Conservation (phyloP, 2,113 vertebrate species). For the Actenoides lindsayi region DNA sequence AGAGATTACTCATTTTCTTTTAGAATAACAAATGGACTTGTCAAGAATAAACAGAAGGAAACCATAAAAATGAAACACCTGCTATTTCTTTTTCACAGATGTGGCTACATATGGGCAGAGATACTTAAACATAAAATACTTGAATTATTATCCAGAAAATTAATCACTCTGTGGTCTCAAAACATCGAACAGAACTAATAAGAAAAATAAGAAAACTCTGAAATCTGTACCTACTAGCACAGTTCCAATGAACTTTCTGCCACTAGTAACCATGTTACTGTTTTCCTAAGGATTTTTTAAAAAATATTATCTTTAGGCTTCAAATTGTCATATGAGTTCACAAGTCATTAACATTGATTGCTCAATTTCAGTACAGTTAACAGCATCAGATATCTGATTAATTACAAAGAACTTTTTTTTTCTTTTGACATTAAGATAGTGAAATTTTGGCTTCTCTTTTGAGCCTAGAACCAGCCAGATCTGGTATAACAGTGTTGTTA, state of each 20-base stretch:
- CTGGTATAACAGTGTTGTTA: not conserved
- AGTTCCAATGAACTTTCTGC: not conserved
- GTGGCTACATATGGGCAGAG: conserved; percentile 49
- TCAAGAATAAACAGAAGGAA: conserved; percentile 66
- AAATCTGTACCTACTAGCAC: not conserved
- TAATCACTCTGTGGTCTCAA: not conserved
- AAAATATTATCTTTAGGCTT: not conserved
- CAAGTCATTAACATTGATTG: not conserved
- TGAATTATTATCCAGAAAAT: conserved; percentile 63
- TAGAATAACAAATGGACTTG: conserved; percentile 58
- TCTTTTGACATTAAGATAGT: not conserved
- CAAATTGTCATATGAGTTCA: not conserved
- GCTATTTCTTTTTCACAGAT: conserved; percentile 61
- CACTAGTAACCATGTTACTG: not conserved
- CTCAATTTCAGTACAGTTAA: not conserved
- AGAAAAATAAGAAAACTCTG: not conserved
- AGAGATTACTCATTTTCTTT: conserved; percentile 49
- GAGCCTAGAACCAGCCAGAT: not conserved
- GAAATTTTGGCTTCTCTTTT: not conserved
- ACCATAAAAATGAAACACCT: conserved; percentile 61
- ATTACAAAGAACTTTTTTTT: not conserved
- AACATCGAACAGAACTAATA: conserved; percentile 19
- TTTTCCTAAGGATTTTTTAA: not conserved
- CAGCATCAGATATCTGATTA: not conserved
- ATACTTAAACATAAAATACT: conserved; percentile 47